Conservation (phyloP, 2,888 invertebrate species). For the Ochropleura plecta region DNA sequence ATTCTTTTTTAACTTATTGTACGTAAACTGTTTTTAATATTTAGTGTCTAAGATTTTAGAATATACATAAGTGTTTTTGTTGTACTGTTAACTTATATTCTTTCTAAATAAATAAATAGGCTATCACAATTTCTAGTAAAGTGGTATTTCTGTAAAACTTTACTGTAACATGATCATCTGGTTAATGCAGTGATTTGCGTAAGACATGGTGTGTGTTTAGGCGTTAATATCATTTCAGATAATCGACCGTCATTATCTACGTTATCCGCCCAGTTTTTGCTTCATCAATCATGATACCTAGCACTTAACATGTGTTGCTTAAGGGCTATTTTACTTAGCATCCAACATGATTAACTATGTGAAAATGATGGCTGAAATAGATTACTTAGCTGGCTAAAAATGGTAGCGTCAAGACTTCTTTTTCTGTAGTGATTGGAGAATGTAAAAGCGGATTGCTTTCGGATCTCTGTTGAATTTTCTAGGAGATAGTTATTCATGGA, state of each 20-base stretch:
- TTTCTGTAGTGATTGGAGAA: not conserved
- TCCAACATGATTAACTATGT: constrained; percentile 27
- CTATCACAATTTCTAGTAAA: no score
- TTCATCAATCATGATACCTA: constrained; percentile 53
- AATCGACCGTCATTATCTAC: constrained; percentile 61
- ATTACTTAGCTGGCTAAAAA: constrained; percentile 15
- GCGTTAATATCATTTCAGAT: constrained; percentile 61
- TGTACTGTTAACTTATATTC: no score
- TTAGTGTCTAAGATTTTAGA: no score
- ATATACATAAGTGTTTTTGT: no score
- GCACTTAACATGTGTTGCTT: constrained; percentile 39
- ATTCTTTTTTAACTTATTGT: no score
- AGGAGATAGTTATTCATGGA: not conserved
- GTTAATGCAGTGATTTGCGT: constrained; percentile 65
- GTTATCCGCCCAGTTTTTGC: constrained; percentile 59
- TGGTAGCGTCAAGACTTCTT: not conserved
- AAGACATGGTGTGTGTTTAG: constrained; percentile 63
- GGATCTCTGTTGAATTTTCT: not conserved
- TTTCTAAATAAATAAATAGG: no score
- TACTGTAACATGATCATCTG: constrained; percentile 22
- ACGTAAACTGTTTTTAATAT: no score
- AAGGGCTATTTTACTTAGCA: constrained; percentile 32
- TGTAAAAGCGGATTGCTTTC: constrained; percentile 2
- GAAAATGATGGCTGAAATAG: constrained; percentile 33
- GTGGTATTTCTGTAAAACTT: constrained; percentile 14